These are phyloP conservation scores for Hemitrygon akajei DNA, from an alignment of 2,797 vertebrate genomes.

Conservation along the genomic window DNA sequence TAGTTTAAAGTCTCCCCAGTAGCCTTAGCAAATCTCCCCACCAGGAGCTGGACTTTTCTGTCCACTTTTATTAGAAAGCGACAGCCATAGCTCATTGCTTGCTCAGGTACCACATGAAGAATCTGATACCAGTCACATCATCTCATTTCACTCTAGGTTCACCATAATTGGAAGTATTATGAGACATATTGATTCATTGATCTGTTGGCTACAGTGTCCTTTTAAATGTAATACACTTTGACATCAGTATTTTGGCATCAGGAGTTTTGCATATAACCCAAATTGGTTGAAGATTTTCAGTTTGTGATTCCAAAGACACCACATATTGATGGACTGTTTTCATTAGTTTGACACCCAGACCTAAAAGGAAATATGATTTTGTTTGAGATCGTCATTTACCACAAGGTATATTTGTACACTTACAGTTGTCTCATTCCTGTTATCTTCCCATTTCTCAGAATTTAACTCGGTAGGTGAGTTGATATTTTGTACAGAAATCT, in stretches of 20 bases:
- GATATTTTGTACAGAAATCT: neutral
- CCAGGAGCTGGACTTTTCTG: too few species aligned
- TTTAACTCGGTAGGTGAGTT: neutral
- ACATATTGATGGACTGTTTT: neutral
- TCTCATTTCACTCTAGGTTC: neutral
- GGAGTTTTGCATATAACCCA: neutral
- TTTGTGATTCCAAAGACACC: neutral
- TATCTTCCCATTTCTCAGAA: neutral
- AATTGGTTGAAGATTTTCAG: neutral
- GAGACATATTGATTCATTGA: neutral
- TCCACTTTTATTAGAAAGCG: neutral
- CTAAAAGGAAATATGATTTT: neutral
- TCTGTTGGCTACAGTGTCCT: neutral
- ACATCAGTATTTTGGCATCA: neutral
- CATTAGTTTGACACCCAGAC: slow-evolving; percentile 9
- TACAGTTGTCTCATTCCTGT: neutral
- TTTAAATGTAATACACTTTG: neutral
- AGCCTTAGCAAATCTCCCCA: too few species aligned
- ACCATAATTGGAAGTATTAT: neutral
- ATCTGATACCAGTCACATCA: neutral
- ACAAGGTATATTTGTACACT: too few species aligned
- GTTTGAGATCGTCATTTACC: neutral
- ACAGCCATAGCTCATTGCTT: neutral
- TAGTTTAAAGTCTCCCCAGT: too few species aligned
- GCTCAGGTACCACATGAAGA: neutral